phyloP scores from a whole-genome alignment of 1,140 invertebrate species.

The Temnothorax nylanderi region DNA sequence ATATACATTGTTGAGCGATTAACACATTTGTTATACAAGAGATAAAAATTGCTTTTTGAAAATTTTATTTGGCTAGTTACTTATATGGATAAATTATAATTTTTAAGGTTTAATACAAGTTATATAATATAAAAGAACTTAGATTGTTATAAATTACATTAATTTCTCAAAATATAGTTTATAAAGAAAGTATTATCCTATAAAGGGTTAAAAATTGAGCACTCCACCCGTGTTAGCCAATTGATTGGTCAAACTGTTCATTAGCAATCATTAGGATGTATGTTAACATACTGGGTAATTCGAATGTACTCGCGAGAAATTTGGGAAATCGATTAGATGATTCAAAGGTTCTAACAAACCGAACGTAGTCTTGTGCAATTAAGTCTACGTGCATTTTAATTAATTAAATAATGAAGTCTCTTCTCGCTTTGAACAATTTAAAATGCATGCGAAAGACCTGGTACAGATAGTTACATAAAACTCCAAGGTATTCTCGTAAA shows the following conservation, averaged over 20 bases:
- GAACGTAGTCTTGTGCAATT: background rate
- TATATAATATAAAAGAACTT: background rate
- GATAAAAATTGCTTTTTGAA: conserved; percentile 11
- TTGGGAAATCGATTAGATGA: background rate
- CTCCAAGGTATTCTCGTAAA: conserved; percentile 74
- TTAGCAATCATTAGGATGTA: conserved; percentile 60
- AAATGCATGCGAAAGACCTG: conserved; percentile 14
- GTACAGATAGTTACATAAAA: conserved; percentile 54
- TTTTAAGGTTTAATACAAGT: background rate
- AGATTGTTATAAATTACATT: background rate
- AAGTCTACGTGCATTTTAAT: conserved; percentile 13
- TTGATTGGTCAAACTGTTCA: conserved; percentile 71
- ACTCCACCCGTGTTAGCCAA: conserved; percentile 76
- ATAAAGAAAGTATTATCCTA: conserved; percentile 16
- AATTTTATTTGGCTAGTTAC: conserved; percentile 17
- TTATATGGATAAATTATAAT: conserved; percentile 26
- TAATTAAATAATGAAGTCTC: conserved; percentile 17
- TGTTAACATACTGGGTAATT: conserved; percentile 56
- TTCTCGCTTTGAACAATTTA: conserved; percentile 28
- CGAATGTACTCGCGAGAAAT: conserved; percentile 40
- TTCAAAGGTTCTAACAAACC: background rate
- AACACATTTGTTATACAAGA: background rate
- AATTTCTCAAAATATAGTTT: conserved; percentile 34
- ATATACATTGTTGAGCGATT: background rate
- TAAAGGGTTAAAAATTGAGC: conserved; percentile 64